phyloP scores from a whole-genome alignment of 64 coral and sea anemone species.

The Dendrophyllia cribrosa region DNA sequence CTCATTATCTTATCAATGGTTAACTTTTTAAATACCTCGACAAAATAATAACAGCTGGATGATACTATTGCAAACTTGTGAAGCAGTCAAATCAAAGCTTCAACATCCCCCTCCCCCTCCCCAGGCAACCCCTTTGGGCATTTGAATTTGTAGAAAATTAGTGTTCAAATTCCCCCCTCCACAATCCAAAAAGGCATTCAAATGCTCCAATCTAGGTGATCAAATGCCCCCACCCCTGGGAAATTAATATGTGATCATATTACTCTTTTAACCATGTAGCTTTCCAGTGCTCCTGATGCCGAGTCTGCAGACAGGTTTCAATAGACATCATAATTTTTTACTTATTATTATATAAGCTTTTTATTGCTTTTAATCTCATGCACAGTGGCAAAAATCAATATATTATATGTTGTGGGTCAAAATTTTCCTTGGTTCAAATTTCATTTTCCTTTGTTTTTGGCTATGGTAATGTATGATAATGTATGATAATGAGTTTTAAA shows the following conservation, averaged over 20 bases:
- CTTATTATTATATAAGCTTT: neutral
- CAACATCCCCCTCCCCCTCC: neutral
- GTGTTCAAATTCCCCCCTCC: too few relatives aligned
- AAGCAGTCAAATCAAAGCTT: neutral
- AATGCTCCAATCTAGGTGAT: neutral
- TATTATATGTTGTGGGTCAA: neutral
- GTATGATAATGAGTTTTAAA: too few relatives aligned
- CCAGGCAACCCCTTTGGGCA: neutral
- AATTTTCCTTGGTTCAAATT: too few relatives aligned
- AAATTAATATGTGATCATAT: neutral
- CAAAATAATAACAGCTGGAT: neutral
- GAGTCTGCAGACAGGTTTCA: neutral
- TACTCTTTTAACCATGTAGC: conserved; percentile 6
- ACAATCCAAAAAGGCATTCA: neutral
- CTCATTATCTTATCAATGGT: conserved; percentile 4
- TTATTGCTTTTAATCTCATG: neutral
- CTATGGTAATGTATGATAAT: too few relatives aligned
- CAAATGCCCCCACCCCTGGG: neutral
- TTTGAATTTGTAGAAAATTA: conserved; percentile 4
- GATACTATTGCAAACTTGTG: neutral
- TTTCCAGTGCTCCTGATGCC: conserved; percentile 5
- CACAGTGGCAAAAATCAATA: neutral
- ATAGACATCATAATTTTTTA: neutral
- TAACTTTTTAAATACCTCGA: neutral
- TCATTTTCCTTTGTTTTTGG: too few relatives aligned